Base-by-base conservation (phyloP, 2,113 vertebrate species). In the Nerophis ophidion region DNA sequence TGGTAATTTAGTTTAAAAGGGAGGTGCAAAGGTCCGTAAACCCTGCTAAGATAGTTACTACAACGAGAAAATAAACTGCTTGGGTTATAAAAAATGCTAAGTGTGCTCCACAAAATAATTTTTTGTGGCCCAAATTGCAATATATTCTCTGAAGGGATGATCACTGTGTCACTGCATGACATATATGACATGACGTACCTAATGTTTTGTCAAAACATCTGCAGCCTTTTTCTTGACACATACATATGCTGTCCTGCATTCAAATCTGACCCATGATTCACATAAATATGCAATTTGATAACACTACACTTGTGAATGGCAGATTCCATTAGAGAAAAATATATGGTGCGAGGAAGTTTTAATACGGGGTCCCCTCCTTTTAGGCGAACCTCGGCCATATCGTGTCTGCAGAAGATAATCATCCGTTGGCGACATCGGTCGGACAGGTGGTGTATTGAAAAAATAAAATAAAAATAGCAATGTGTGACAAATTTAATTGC, bases 351-450 rank as follows among this genome's bases (percentile, higher is more conserved):
- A 60, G 34, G 46, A 4, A 16, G 10, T 45, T 53, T 33, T 16
- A 4, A 58, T 46, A 10, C 8, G 42, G 54, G 6, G 13, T 15
- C 17, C 56, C 12, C 9, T 45, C 40, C 12, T 42, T 58, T 58
- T 8, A 4, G 7, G 45, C 1, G 49, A 56, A 48, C 46, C 34
- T 65, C 36, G 46, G 65, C 50, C 58, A 61, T 63, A 40, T 55
- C 51, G 40, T 54, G 57, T 68, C 50, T 54, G 34, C 38, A 47
- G 26, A 38, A 69, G 76, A 58, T 48, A 35, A 57, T 67, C 47
- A 73, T 70, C 57, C 68, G 75, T 48, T 17, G 58, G 51, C 11
- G 50, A 61, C 53, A 61, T 52, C 49, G 36, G 55, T 52, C 49
- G 36, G 55, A 52, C 42, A 19, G 7, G 14, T 7, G n/a, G 42